These are phyloP conservation scores for Acanthosepion pharaonis DNA, from an alignment of 2,888 invertebrate species.

Conservation along the genomic window DNA sequence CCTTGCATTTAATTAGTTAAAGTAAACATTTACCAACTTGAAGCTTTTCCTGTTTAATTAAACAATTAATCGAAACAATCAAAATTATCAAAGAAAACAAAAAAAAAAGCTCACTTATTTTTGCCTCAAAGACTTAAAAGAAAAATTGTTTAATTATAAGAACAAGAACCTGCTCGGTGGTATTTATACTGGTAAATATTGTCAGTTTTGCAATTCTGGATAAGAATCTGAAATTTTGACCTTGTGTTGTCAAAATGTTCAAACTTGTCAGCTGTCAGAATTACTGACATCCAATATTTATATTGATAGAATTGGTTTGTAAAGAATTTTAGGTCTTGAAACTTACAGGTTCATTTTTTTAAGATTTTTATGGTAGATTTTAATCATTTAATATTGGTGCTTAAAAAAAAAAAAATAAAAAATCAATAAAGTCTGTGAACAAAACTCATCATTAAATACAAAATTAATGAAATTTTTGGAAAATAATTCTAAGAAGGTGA, in stretches of 20 bases:
- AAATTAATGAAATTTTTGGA: too few species aligned
- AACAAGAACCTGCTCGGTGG: background rate
- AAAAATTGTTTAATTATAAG: background rate
- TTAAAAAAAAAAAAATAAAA: too few species aligned
- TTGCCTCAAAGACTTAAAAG: background rate
- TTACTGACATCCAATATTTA: too few species aligned
- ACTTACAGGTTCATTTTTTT: too few species aligned
- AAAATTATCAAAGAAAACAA: background rate
- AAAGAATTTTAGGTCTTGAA: too few species aligned
- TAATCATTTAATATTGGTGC: too few species aligned
- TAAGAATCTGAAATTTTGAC: background rate
- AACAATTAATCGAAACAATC: background rate
- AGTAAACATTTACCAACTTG: background rate
- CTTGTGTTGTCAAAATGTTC: background rate
- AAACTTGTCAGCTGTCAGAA: background rate
- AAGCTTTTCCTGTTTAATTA: background rate
- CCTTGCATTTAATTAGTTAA: background rate
- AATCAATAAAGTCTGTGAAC: too few species aligned
- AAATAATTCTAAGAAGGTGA: too few species aligned
- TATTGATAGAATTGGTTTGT: too few species aligned
- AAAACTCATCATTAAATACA: too few species aligned
- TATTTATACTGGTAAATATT: background rate
- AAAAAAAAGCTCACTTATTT: background rate
- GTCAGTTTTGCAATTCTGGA: background rate
- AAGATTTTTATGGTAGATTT: too few species aligned